These are phyloP conservation scores for Thalassaphorura encarpata DNA, from an alignment of 1,140 invertebrate species.

Conservation along the genomic window DNA sequence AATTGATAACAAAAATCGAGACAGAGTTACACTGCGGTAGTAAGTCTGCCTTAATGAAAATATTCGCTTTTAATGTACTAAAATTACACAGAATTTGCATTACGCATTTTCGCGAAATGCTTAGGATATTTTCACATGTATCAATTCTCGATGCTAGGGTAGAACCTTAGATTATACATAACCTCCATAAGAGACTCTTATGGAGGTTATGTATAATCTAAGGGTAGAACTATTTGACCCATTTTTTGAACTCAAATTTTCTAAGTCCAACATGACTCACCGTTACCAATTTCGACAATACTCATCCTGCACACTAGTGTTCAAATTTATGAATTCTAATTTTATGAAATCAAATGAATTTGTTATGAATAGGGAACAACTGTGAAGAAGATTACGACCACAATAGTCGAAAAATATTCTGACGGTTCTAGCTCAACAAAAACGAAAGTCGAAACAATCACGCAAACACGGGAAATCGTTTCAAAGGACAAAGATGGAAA, in stretches of 20 bases:
- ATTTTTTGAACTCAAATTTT: neutral
- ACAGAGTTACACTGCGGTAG: too few species aligned
- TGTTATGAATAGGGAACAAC: conserved; percentile 14
- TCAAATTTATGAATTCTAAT: neutral
- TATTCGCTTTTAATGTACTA: too few species aligned
- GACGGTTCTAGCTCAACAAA: conserved; percentile 26
- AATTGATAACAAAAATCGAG: too few species aligned
- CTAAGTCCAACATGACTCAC: neutral
- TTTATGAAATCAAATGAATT: neutral
- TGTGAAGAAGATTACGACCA: conserved; percentile 28
- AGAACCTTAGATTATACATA: too few species aligned
- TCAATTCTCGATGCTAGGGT: too few species aligned
- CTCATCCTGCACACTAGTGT: neutral
- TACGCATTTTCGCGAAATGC: too few species aligned
- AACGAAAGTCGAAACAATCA: conserved; percentile 22
- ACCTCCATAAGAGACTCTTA: neutral
- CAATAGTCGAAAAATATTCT: conserved; percentile 22
- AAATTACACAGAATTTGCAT: too few species aligned
- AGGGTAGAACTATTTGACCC: neutral
- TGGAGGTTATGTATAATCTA: neutral
- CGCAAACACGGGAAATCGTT: conserved; percentile 2
- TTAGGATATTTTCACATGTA: too few species aligned
- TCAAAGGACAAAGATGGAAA: neutral
- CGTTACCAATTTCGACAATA: neutral
- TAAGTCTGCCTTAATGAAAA: too few species aligned